phyloP scores from a whole-genome alignment of 1,140 invertebrate species.

The Parapsyche elsis region DNA sequence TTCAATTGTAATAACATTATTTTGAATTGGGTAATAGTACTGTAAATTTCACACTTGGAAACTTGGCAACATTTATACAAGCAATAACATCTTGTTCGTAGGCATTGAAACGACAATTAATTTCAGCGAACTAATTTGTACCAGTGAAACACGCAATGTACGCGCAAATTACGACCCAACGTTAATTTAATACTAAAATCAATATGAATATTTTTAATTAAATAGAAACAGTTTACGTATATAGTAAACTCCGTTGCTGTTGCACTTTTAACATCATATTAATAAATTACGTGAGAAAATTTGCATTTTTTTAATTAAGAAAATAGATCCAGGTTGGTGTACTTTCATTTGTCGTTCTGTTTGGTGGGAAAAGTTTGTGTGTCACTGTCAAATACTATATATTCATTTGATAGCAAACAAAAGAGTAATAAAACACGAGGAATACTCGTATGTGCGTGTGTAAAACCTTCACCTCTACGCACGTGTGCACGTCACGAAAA shows the following conservation, averaged over 20 bases:
- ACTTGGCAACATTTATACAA: background rate
- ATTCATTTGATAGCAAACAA: conserved; percentile 30
- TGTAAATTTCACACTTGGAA: background rate
- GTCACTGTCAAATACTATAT: conserved; percentile 15
- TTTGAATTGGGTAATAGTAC: background rate
- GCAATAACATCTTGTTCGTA: background rate
- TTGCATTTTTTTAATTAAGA: background rate
- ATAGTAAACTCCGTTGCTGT: background rate
- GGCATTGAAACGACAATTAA: background rate
- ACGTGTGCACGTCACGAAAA: conserved; percentile 18
- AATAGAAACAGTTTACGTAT: background rate
- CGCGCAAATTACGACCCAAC: background rate
- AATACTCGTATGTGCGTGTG: conserved; percentile 28
- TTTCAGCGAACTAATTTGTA: conserved; percentile 1
- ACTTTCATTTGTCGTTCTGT: background rate
- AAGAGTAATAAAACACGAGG: conserved; percentile 32
- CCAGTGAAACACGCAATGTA: background rate
- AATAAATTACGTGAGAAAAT: background rate
- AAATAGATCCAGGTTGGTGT: background rate
- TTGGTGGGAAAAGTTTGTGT: conserved; percentile 19
- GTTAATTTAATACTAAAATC: background rate
- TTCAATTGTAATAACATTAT: background rate
- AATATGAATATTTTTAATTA: background rate
- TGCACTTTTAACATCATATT: background rate
- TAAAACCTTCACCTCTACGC: conserved; percentile 20